Conservation (phyloP, 2,888 invertebrate genomes). For the Lochmaea crataegi region DNA sequence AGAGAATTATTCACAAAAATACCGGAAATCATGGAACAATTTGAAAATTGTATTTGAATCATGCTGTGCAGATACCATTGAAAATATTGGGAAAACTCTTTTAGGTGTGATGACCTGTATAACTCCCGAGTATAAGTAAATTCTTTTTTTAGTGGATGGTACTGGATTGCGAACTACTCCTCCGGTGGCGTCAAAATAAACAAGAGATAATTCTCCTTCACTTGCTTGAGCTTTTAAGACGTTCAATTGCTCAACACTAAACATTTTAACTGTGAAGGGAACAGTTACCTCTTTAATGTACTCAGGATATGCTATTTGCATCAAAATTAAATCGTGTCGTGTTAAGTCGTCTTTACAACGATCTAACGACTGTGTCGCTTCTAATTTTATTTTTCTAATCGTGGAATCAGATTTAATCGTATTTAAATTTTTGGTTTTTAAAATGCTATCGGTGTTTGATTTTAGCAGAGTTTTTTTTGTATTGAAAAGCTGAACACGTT, state of each 20-base stretch:
- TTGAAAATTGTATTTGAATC: background rate
- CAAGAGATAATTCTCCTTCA: conserved; percentile 25
- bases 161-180: conserved; percentile 39
- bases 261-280: conserved; percentile 43
- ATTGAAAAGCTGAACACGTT: conserved; percentile 4
- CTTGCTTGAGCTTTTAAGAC: conserved; percentile 31
- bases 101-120: conserved; percentile 11
- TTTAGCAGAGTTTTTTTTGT: conserved; percentile 3
- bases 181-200: conserved; percentile 48
- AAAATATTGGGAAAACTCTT: conserved; percentile 1
- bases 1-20: background rate
- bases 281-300: conserved; percentile 42
- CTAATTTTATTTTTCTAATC: conserved; percentile 40
- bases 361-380: conserved; percentile 24
- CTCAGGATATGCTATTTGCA: conserved; percentile 33
- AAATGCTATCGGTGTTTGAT: background rate
- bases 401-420: conserved; percentile 39
- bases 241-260: conserved; percentile 32
- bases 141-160: conserved; percentile 25
- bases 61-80: background rate
- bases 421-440: conserved; percentile 32
- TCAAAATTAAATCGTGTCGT: conserved; percentile 11
- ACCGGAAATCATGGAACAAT: background rate
- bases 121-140: conserved; percentile 41
- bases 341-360: conserved; percentile 4